phyloP scores from a whole-genome alignment of 2,888 invertebrate species.

The Mystacides longicornis region DNA sequence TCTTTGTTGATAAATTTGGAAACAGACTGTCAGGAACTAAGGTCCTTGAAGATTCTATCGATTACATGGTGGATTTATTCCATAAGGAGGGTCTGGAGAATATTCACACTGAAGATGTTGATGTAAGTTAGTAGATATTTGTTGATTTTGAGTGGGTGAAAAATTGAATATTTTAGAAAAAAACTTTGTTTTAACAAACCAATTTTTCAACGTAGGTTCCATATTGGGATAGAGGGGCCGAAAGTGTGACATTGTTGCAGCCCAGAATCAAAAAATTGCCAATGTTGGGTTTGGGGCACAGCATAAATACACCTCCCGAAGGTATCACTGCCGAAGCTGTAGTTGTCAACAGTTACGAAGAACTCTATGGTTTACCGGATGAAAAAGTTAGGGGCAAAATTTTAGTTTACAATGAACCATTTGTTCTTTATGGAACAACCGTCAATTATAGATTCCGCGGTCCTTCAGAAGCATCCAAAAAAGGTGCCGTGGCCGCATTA shows the following conservation, averaged over 20 bases:
- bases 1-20: constrained; percentile 55
- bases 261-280: constrained; percentile 49
- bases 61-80: constrained; percentile 51
- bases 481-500: constrained; percentile 58
- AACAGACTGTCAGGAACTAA: constrained; percentile 55
- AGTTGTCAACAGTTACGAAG: constrained; percentile 56
- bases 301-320: constrained; percentile 52
- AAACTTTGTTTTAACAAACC: not conserved
- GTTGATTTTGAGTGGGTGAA: no score
- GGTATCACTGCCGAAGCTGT: constrained; percentile 57
- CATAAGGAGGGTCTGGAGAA: constrained; percentile 40
- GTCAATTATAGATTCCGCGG: constrained; percentile 52
- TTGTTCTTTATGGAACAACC: constrained; percentile 30
- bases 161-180: no score
- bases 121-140: constrained; percentile 8
- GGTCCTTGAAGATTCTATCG: constrained; percentile 58
- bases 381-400: constrained; percentile 34
- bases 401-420: constrained; percentile 17
- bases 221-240: constrained; percentile 46
- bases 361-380: constrained; percentile 42
- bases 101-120: constrained; percentile 56
- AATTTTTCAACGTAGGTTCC: constrained; percentile 15
- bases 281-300: constrained; percentile 55
- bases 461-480: constrained; percentile 52
- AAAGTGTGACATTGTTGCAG: constrained; percentile 47